These are phyloP conservation scores for Gila orcuttii DNA, from an alignment of 2,113 vertebrate species.

Conservation along the genomic window DNA sequence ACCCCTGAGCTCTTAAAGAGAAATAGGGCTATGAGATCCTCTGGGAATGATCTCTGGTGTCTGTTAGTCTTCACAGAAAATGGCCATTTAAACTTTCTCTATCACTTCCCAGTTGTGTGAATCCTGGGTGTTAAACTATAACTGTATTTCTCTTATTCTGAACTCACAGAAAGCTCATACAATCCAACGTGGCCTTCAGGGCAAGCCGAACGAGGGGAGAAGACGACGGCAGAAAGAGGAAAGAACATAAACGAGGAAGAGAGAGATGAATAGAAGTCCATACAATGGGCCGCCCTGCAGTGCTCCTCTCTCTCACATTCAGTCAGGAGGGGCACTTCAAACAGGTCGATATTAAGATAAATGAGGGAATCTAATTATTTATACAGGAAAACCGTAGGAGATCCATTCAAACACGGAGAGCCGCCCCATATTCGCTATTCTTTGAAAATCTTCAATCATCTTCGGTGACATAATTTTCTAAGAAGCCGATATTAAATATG, in stretches of 20 bases:
- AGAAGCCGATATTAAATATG: constrained; percentile 68
- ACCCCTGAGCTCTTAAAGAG: neutral
- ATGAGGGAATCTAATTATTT: constrained; percentile 63
- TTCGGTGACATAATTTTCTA: constrained; percentile 56
- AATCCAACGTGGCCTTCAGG: neutral
- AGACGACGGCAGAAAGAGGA: neutral
- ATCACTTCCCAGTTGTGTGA: neutral
- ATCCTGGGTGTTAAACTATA: constrained; percentile 20
- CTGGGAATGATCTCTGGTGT: neutral
- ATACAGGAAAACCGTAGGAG: constrained; percentile 44
- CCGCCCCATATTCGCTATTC: constrained; percentile 53
- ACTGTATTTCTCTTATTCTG: neutral
- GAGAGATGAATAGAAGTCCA: constrained; percentile 44
- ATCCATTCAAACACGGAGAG: constrained; percentile 58
- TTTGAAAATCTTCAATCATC: constrained; percentile 57
- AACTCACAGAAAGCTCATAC: constrained; percentile 15
- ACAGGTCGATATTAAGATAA: constrained; percentile 58
- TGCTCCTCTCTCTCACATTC: constrained; percentile 16
- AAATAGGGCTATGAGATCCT: neutral
- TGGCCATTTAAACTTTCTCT: neutral
- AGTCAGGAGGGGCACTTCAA: constrained; percentile 32
- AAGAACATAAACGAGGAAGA: constrained; percentile 10
- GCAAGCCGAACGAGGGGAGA: neutral
- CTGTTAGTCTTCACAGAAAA: constrained; percentile 4
- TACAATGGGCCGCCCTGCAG: constrained; percentile 1